Percentiles rank a stretch among this genome's conserved stretches.
Evolutionary conservation across 2,797 vertebrate species (phyloP).

Genomic region (Mormyrops attenuatus): DNA sequence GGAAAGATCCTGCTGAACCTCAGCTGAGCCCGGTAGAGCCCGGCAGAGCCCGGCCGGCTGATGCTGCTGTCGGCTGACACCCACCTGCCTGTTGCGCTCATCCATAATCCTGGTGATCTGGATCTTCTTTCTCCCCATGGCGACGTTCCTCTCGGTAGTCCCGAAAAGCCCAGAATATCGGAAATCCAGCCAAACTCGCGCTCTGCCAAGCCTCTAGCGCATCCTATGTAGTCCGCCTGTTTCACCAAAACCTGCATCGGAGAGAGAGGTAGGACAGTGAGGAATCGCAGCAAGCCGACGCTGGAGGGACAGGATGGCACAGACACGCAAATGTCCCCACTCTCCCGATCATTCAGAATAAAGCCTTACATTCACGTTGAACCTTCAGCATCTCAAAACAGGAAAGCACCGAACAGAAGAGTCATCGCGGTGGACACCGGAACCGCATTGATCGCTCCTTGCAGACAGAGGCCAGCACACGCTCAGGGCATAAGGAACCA

Average conservation of each 20-base stretch:
- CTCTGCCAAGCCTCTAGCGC: constrained; percentile 78
- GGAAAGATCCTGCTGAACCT: neutral
- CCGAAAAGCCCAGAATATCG: constrained; percentile 75
- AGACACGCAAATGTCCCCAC: neutral
- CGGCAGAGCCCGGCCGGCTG: neutral
- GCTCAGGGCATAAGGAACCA: neutral
- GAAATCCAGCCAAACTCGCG: constrained; percentile 70
- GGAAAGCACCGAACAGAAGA: neutral
- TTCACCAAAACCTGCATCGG: constrained; percentile 49
- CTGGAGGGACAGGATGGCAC: neutral
- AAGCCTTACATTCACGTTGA: neutral
- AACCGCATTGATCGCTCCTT: neutral
- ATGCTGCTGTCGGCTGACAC: neutral
- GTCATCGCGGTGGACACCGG: neutral
- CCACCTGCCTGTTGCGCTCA: constrained; percentile 96
- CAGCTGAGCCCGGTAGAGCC: neutral
- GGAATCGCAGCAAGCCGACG: neutral
- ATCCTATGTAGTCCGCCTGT: constrained; percentile 69
- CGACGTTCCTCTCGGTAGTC: constrained; percentile 65
- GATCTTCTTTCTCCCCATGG: constrained; percentile 99
- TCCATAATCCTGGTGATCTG: constrained; percentile 99
- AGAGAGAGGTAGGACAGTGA: constrained; percentile 26
- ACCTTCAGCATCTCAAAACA: neutral
- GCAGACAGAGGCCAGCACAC: neutral
- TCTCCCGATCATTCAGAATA: neutral